Percentiles rank a stretch among this genome's conserved stretches.
Conservation (phyloP, 2,113 vertebrate genomes). For the Ammospiza nelsoni region DNA sequence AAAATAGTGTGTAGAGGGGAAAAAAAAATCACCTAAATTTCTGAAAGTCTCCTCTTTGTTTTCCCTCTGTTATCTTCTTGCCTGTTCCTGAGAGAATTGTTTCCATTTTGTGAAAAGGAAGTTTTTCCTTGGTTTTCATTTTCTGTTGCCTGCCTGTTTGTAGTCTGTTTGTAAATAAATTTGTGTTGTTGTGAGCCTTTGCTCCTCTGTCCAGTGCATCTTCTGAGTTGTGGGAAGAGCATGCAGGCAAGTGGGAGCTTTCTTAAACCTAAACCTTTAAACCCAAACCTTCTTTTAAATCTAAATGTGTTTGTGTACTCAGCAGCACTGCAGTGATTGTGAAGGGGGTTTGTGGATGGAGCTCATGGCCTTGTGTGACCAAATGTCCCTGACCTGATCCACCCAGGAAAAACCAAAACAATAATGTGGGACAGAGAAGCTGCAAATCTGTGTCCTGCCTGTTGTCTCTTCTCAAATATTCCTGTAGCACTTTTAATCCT, state of each 20-base stretch:
- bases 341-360: not conserved
- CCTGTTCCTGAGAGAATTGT: not conserved
- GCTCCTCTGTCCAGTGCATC: not conserved
- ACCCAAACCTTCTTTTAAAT: not conserved
- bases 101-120: not conserved
- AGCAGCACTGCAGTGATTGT: not conserved
- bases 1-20: not conserved
- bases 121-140: not conserved
- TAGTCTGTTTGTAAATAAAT: constrained; percentile 18
- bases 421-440: not conserved
- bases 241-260: not conserved
- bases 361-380: not conserved
- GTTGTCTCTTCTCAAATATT: not conserved
- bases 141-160: not conserved
- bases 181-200: not conserved
- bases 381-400: not conserved
- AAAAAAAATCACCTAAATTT: not conserved
- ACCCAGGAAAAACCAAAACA: not conserved
- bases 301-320: not conserved
- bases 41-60: not conserved
- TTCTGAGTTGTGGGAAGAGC: not conserved
- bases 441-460: not conserved
- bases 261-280: not conserved
- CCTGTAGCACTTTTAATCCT: not conserved
- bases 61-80: not conserved